A percentile compares a stretch with the other conserved stretches of the same genome.
Conservation (phyloP, 2,113 vertebrate species). For the Saguinus midas region DNA sequence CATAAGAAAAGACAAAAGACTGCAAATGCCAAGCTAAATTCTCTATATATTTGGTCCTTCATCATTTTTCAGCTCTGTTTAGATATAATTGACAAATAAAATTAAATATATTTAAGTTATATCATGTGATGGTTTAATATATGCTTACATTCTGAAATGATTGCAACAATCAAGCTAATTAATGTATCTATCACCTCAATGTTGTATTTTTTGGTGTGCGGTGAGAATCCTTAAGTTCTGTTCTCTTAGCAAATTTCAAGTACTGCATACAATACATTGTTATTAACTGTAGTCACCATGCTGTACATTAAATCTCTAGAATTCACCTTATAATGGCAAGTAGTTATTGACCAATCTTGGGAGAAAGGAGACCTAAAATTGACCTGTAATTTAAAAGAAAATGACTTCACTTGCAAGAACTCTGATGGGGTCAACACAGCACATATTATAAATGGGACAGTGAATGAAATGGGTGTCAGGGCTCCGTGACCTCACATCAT, state of each 20-base stretch:
- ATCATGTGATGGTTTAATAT: neutral
- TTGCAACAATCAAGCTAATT: neutral
- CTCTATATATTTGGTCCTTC: neutral
- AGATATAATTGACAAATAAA: neutral
- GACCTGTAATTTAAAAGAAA: slow-evolving; percentile 8
- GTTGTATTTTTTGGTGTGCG: neutral
- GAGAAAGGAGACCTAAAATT: neutral
- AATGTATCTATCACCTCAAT: neutral
- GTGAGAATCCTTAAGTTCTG: neutral
- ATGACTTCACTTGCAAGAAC: neutral
- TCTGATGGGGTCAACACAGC: neutral
- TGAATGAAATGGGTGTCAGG: neutral
- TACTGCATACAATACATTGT: neutral
- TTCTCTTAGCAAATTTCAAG: neutral
- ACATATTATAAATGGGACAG: neutral
- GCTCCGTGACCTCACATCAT: neutral
- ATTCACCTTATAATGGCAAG: neutral
- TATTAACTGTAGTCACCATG: neutral
- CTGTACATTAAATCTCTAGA: neutral
- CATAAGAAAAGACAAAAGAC: neutral
- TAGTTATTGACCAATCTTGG: neutral
- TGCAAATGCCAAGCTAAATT: neutral
- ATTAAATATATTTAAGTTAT: neutral
- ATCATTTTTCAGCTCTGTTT: neutral
- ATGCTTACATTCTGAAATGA: neutral